Evolutionary conservation across 2,797 vertebrate genomes (phyloP).

Genomic region (Psittacula echo): DNA sequence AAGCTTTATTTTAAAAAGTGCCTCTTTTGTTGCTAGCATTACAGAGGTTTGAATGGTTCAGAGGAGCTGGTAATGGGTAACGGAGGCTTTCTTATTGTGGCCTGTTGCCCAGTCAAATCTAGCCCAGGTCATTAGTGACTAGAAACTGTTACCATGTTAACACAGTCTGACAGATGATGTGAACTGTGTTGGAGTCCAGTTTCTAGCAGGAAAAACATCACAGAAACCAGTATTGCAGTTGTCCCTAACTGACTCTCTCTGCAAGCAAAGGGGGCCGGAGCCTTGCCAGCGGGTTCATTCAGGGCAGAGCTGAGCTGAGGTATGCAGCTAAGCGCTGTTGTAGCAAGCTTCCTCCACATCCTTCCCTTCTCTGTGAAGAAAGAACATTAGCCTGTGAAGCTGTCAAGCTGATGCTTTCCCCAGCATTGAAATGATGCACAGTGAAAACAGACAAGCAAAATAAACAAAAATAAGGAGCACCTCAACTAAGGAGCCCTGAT

Average conservation of each 20-base stretch:
- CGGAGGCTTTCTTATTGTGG: neutral
- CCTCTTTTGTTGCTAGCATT: neutral
- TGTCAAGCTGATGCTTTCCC: neutral
- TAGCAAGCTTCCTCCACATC: neutral
- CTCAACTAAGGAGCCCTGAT: neutral
- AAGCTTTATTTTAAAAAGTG: slow-evolving; percentile 41
- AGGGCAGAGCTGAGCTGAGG: neutral
- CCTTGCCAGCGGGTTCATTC: neutral
- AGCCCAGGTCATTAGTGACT: neutral
- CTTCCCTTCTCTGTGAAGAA: neutral
- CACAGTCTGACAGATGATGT: neutral
- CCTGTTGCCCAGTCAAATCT: neutral
- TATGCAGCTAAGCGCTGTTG: neutral
- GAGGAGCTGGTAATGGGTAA: neutral
- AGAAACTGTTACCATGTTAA: neutral
- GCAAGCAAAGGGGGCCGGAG: neutral
- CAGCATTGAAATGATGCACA: neutral
- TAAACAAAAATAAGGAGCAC: neutral
- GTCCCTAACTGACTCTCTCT: neutral
- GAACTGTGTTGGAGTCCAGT: neutral
- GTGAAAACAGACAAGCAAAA: neutral
- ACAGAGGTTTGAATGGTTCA: neutral
- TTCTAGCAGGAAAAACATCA: neutral
- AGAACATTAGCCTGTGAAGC: neutral
- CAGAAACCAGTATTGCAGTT: neutral